These are phyloP conservation scores for Steinernema khuongi DNA, from an alignment of 1,140 invertebrate genomes.

Conservation along the genomic window DNA sequence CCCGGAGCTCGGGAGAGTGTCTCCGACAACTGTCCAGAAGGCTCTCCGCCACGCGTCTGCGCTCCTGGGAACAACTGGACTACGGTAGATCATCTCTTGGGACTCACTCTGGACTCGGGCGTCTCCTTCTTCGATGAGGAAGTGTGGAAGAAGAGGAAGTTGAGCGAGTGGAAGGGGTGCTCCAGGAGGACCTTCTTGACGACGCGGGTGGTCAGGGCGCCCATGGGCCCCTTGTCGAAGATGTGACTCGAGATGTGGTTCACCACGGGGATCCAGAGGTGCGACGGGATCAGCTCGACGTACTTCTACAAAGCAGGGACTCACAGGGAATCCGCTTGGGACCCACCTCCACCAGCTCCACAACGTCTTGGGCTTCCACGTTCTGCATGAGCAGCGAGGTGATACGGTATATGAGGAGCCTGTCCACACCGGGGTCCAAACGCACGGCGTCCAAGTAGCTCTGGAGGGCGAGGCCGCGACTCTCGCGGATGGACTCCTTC, in stretches of 20 bases:
- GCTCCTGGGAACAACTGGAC: not conserved
- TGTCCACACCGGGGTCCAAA: not conserved
- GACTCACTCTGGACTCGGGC: not conserved
- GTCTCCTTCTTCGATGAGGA: not conserved
- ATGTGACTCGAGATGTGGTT: not conserved
- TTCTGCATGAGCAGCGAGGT: not conserved
- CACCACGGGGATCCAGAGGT: not conserved
- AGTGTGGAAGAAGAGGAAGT: not conserved
- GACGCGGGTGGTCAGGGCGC: not conserved
- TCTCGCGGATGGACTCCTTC: not conserved
- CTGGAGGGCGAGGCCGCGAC: not conserved
- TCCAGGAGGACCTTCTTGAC: not conserved
- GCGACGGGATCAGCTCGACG: not conserved
- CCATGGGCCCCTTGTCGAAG: not conserved
- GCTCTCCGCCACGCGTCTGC: not conserved
- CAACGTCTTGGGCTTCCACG: not conserved
- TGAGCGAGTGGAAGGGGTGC: not conserved
- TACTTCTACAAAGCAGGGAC: not conserved
- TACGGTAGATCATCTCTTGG: not conserved
- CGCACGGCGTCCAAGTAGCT: not conserved
- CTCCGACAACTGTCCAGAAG: not conserved
- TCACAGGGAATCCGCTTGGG: no score
- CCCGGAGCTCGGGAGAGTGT: not conserved
- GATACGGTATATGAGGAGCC: not conserved
- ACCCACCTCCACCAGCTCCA: not conserved